Percentiles rank a stretch among this genome's conserved stretches.
These are phyloP conservation scores for Mobula birostris DNA, from an alignment of 2,113 vertebrate genomes.

Conservation along the genomic window DNA sequence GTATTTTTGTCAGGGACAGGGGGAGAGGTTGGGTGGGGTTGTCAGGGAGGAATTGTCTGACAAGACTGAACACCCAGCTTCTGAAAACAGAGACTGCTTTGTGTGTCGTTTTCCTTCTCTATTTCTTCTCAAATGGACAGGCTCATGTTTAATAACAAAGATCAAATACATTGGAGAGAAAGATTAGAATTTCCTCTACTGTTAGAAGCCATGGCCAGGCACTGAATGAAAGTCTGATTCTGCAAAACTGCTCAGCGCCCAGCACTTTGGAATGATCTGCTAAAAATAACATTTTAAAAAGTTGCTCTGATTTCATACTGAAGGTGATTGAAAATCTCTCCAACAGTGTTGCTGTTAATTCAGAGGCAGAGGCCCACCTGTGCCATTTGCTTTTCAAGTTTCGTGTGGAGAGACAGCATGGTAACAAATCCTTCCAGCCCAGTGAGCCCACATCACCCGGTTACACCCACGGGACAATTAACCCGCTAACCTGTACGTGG, in stretches of 20 bases:
- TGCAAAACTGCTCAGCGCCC: neutral
- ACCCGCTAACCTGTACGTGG: no score
- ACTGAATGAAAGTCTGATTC: neutral
- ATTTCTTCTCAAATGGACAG: neutral
- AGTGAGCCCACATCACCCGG: no score
- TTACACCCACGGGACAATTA: no score
- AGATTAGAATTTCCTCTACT: neutral
- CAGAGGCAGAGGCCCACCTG: neutral
- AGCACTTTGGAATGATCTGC: neutral
- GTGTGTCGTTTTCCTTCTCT: neutral
- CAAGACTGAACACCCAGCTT: neutral
- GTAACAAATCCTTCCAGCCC: no score
- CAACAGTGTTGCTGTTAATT: neutral
- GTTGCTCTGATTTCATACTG: neutral
- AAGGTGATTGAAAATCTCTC: neutral
- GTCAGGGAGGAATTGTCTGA: neutral
- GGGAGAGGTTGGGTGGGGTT: no score
- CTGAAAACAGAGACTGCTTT: neutral
- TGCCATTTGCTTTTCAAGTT: neutral
- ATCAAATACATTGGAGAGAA: neutral
- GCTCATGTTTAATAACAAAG: neutral
- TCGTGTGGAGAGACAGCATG: no score
- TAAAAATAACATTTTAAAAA: neutral
- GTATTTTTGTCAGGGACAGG: neutral
- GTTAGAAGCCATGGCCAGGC: neutral